Evolutionary conservation across 1,140 invertebrate genomes (phyloP).

Genomic region (Maconellicoccus hirsutus): DNA sequence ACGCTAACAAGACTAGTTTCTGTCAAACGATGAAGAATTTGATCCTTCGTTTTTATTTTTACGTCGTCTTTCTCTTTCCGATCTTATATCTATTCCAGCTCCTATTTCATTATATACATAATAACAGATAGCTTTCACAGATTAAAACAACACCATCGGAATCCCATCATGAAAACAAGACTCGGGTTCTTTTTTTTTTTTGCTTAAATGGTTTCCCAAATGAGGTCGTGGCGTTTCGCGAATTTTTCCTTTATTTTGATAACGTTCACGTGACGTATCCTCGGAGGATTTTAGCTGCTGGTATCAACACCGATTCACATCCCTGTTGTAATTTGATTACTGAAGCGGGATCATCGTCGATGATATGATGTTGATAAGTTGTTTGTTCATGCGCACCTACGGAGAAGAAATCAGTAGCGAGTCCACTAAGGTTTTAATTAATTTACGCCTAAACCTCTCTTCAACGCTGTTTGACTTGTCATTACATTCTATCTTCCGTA

Average conservation of each 20-base stretch:
- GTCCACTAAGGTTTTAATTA: no score
- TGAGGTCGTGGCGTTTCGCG: background rate
- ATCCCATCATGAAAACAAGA: conserved; percentile 9
- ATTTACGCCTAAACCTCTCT: no score
- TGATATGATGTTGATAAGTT: no score
- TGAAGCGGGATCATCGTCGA: no score
- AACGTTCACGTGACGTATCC: no score
- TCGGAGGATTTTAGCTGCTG: no score
- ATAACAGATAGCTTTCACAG: conserved; percentile 21
- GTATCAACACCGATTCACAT: no score
- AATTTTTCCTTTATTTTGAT: background rate
- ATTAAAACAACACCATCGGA: conserved; percentile 21
- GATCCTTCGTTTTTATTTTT: conserved; percentile 17
- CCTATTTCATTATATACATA: conserved; percentile 21
- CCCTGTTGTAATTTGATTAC: no score
- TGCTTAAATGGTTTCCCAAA: background rate
- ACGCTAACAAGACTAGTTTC: conserved; percentile 20
- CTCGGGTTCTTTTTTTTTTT: background rate
- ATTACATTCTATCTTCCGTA: no score
- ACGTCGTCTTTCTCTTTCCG: background rate
- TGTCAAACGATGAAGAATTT: conserved; percentile 20
- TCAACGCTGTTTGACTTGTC: no score
- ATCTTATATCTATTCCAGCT: background rate
- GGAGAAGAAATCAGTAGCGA: no score
- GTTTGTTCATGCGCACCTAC: no score